A percentile compares a stretch with the other conserved stretches of the same genome.
phyloP scores from a whole-genome alignment of 2,888 invertebrate species.

The Tholera decimalis region DNA sequence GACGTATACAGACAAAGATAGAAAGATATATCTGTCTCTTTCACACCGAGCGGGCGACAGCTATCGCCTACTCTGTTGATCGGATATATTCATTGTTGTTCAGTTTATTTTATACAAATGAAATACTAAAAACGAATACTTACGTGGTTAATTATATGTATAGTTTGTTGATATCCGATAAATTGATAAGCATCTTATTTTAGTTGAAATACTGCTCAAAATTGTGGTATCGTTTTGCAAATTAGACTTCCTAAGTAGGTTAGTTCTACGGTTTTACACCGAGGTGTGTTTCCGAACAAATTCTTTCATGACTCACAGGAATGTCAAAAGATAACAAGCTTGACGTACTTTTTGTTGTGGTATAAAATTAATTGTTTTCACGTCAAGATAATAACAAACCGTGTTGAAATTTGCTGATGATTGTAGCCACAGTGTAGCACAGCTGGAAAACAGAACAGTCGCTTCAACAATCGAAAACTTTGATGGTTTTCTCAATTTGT shows the following conservation, averaged over 20 bases:
- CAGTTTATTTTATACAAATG: background rate
- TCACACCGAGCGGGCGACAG: background rate
- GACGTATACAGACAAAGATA: constrained; percentile 14
- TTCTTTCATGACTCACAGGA: background rate
- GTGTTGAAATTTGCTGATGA: background rate
- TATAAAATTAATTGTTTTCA: constrained; percentile 35
- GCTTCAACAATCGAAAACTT: background rate
- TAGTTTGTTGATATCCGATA: background rate
- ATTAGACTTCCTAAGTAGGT: background rate
- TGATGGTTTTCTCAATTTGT: background rate
- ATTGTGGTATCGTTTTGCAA: too few relatives aligned
- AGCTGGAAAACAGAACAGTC: background rate
- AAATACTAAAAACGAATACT: background rate
- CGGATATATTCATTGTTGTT: constrained; percentile 20
- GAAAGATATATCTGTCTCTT: constrained; percentile 9
- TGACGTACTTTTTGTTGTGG: constrained; percentile 5
- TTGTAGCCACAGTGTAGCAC: background rate
- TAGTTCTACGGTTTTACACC: background rate
- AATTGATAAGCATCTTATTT: background rate
- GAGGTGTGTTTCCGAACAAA: constrained; percentile 30
- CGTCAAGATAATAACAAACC: background rate
- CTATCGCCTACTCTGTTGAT: constrained; percentile 9
- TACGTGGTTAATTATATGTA: rapidly evolving
- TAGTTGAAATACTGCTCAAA: too few relatives aligned
- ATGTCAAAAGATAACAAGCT: constrained; percentile 21